These are phyloP conservation scores for Myiozetetes cayanensis DNA, from an alignment of 2,113 vertebrate genomes.

Conservation along the genomic window DNA sequence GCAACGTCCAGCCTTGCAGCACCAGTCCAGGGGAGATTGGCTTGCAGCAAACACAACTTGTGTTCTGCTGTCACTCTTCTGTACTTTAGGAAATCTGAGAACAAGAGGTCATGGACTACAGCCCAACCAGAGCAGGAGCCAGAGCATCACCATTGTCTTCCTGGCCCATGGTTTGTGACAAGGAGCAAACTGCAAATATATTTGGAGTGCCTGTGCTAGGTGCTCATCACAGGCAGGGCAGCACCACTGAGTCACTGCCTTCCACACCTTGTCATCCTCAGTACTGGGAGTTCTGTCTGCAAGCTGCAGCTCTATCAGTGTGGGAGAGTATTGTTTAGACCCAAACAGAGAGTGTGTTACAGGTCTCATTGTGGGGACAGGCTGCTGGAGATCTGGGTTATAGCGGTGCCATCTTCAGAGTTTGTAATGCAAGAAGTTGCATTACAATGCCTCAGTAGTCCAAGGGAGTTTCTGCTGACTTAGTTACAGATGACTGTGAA, in stretches of 20 bases:
- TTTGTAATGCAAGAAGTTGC: neutral
- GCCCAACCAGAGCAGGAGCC: neutral
- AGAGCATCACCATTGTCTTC: neutral
- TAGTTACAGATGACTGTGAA: neutral
- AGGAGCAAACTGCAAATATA: neutral
- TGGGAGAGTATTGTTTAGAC: neutral
- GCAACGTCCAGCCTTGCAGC: neutral
- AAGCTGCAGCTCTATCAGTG: neutral
- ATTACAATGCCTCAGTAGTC: accelerated
- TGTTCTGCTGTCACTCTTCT: neutral
- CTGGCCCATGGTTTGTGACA: neutral
- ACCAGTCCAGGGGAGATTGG: neutral
- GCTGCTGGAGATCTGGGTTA: neutral
- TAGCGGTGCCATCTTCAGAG: neutral
- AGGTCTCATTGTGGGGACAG: neutral
- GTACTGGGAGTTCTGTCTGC: neutral
- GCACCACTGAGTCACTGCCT: neutral
- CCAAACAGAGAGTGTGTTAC: neutral
- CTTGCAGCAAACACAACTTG: neutral
- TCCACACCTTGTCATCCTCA: neutral
- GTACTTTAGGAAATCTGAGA: neutral
- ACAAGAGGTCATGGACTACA: neutral
- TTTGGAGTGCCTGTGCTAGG: neutral
- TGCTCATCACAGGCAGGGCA: neutral
- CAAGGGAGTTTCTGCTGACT: neutral